These are phyloP conservation scores for Hypercompe scribonia DNA, from an alignment of 2,888 invertebrate species.

Conservation along the genomic window DNA sequence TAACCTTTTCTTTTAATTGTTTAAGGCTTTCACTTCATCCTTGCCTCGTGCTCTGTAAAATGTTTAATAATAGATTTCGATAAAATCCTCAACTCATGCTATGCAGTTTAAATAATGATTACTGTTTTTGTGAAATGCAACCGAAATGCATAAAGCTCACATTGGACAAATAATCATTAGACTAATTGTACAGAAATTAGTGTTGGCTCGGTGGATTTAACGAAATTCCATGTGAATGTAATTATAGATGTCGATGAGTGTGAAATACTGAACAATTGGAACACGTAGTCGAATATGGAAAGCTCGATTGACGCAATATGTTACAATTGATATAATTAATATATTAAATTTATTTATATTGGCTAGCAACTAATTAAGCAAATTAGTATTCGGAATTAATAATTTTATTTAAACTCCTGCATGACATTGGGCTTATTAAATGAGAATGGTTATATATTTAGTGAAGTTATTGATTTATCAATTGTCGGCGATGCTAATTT, in stretches of 20 bases:
- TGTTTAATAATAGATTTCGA: conserved; percentile 61
- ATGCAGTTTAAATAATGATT: conserved; percentile 41
- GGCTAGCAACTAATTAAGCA: conserved; percentile 29
- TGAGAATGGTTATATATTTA: conserved; percentile 15
- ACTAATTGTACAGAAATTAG: conserved; percentile 83
- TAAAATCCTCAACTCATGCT: conserved; percentile 52
- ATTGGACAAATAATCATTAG: conserved; percentile 78
- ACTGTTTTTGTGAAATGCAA: conserved; percentile 54
- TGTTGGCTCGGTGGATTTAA: conserved; percentile 77
- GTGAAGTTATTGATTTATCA: conserved; percentile 44
- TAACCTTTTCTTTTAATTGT: conserved; percentile 80
- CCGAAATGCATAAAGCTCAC: conserved; percentile 66
- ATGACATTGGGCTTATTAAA: conserved; percentile 17
- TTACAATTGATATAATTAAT: conserved; percentile 45
- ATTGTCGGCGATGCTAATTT: conserved; percentile 55
- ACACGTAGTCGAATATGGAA: conserved; percentile 56
- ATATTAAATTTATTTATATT: conserved; percentile 43
- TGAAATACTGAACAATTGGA: conserved; percentile 82
- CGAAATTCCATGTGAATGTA: conserved; percentile 81
- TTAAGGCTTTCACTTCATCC: conserved; percentile 60
- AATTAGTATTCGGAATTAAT: conserved; percentile 16
- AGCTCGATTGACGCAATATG: conserved; percentile 41
- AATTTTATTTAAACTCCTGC: conserved; percentile 11
- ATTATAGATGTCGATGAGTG: conserved; percentile 81
- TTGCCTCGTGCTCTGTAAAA: conserved; percentile 50